Evolutionary conservation across 2,113 vertebrate genomes (phyloP), one percentile per base, ranked within the genome.

Genomic region (Mixornis gularis): DNA sequence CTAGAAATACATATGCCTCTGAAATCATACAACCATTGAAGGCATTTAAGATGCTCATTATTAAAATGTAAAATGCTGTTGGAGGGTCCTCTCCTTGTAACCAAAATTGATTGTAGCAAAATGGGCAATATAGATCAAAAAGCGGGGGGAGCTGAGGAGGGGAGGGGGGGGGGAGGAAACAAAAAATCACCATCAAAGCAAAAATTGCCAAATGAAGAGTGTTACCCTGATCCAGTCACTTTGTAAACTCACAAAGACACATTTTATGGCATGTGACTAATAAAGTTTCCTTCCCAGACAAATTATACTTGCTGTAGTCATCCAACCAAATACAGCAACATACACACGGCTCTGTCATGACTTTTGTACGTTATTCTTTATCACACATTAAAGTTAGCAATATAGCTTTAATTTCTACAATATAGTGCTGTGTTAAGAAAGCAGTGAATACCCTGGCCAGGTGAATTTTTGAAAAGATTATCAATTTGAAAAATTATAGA

Each of bases 91-190:
- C 12, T 34, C 24, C 29, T 46, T 52, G 4, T 48, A 90, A 49
- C 8, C 49, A 66, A 53, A 43, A 84, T 2, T 56, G 11, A 44
- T 24, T 41, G 3, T 4, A 68, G 12, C 27, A 68, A 84, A 15
- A 46, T 2, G 7, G 6, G 5, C 1, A 83, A 59, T 16, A 34
- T 2, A 49, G 32, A 7, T 16, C 2, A 53, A 72, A 72, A 52
- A 18, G 8, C 8, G 12, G 1, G 9, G 12, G 0, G 34, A n/a
- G n/a, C n/a, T n/a, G n/a, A n/a, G n/a, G 13, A 32, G 36, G 36
- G 36, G 36, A 38, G 38, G 10, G 1, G 9, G 12, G 0, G 34
- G 17, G 26, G 58, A 10, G 6, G 13, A 30, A 60, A 36, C 7
- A 36, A 44, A 29, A 41, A 2, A 6, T 8, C 24, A 38, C 4